phyloP scores from a whole-genome alignment of 2,113 vertebrate genomes.

The Proteles cristata region DNA sequence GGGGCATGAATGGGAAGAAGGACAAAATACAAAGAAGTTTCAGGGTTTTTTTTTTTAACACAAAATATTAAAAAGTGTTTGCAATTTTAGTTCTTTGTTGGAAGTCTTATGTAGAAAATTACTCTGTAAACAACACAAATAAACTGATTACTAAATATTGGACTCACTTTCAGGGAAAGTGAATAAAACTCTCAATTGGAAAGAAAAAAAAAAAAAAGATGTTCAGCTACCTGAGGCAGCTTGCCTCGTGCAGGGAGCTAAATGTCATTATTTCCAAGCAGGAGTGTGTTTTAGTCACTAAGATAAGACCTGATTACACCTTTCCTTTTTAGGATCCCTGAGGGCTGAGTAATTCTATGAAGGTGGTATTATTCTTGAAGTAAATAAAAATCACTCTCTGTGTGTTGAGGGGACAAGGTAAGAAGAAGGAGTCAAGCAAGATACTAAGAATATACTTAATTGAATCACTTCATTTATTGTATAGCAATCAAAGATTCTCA shows the following conservation, averaged over 20 bases:
- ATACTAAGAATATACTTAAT: background rate
- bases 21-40: background rate
- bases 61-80: background rate
- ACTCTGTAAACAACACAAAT: background rate
- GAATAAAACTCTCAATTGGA: conserved; percentile 29
- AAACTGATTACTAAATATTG: conserved; percentile 34
- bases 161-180: background rate
- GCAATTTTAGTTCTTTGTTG: background rate
- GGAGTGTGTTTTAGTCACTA: conserved; percentile 16
- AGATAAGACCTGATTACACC: conserved; percentile 23
- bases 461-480: background rate
- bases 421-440: background rate
- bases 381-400: background rate
- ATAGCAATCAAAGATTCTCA: background rate
- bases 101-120: background rate
- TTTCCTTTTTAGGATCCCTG: background rate
- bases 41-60: background rate
- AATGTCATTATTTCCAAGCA: conserved; percentile 12
- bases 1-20: background rate
- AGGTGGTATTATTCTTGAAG: background rate
- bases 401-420: background rate
- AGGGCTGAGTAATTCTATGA: background rate
- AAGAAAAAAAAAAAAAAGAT: background rate
- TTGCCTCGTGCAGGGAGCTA: background rate
- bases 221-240: background rate